These are phyloP conservation scores for Thamnophis sirtalis DNA, from an alignment of 2,113 vertebrate species.

Conservation along the genomic window DNA sequence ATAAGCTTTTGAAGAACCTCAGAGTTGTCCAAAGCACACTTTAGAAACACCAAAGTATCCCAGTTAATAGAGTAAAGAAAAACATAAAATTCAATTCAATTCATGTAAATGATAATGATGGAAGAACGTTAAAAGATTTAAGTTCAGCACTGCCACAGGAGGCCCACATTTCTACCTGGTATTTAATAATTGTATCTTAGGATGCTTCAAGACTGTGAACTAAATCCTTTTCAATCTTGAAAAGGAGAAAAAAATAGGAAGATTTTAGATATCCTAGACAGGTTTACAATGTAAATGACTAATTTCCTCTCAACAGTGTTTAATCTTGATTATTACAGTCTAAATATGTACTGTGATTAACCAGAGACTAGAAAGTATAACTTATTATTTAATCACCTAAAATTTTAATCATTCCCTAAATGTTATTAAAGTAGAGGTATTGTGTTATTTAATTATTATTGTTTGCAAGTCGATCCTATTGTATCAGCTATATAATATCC, in stretches of 20 bases:
- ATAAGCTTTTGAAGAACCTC: not conserved
- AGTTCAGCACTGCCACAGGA: not conserved
- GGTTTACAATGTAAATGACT: constrained; percentile 48
- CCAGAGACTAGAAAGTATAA: constrained; percentile 37
- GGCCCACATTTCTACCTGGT: not conserved
- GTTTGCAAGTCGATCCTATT: constrained; percentile 15
- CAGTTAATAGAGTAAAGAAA: not conserved
- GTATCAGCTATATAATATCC: not conserved
- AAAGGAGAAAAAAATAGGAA: constrained; percentile 11
- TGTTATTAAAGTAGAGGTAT: not conserved
- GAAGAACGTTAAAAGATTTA: constrained; percentile 1
- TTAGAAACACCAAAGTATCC: constrained; percentile 25
- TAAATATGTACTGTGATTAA: constrained; percentile 50
- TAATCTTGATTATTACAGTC: constrained; percentile 39
- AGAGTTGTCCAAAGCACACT: not conserved
- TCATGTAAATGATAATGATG: not conserved
- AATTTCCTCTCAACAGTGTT: constrained; percentile 32
- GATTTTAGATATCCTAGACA: constrained; percentile 37
- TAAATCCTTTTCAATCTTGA: constrained; percentile 37
- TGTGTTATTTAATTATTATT: constrained; percentile 20
- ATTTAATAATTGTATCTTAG: constrained; percentile 27
- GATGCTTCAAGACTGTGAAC: constrained; percentile 25
- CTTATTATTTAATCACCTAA: constrained; percentile 46
- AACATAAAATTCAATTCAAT: constrained; percentile 28
- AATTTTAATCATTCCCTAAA: constrained; percentile 40